Conservation (phyloP, 2,113 vertebrate species). For the Oreochromis spilurus region DNA sequence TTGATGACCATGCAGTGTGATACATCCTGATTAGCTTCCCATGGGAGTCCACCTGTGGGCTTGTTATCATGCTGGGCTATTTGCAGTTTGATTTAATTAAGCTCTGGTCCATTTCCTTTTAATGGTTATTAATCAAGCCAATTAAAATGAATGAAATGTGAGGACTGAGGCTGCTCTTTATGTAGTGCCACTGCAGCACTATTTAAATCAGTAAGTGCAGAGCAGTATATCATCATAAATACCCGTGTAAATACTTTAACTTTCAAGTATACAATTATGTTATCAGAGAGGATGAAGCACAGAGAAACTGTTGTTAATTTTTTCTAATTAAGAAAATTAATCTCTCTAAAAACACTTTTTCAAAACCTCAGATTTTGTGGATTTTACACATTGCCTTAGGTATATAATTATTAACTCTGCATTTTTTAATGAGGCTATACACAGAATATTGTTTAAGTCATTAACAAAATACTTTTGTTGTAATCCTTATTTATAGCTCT, state of each 20-base stretch:
- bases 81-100: conserved; percentile 19
- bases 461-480: background rate
- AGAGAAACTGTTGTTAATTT: background rate
- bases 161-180: background rate
- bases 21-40: background rate
- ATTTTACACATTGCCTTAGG: background rate
- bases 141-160: conserved; percentile 3
- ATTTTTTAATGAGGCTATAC: background rate
- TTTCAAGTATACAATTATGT: background rate
- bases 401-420: background rate
- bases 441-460: background rate
- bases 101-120: background rate
- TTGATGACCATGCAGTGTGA: background rate
- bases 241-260: background rate
- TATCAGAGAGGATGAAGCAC: background rate
- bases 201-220: background rate
- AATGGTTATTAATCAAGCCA: conserved; percentile 20
- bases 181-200: background rate
- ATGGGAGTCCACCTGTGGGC: background rate
- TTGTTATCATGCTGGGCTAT: background rate
- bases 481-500: background rate
- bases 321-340: background rate
- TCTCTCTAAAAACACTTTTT: accelerated
- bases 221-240: background rate
- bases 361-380: background rate